These are phyloP conservation scores for Stomatorhinus ivindoensis DNA, from an alignment of 2,113 vertebrate species.

Conservation along the genomic window DNA sequence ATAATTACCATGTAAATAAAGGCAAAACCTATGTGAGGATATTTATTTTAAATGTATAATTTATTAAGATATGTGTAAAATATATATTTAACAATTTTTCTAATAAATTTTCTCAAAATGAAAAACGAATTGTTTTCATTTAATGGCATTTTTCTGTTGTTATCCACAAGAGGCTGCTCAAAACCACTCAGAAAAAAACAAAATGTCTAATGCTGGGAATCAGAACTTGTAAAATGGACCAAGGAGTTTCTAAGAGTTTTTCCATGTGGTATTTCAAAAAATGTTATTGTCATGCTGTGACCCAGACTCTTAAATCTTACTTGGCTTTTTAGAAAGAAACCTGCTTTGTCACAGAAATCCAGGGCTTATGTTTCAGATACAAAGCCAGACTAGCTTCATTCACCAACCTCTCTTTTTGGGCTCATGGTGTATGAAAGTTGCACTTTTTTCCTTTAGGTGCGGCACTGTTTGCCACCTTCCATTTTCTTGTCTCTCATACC, in stretches of 20 bases:
- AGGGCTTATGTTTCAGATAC: not conserved
- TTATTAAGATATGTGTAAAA: slow-evolving; percentile 16
- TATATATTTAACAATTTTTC: slow-evolving; percentile 4
- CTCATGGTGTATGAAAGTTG: not conserved
- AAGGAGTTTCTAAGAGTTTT: not conserved
- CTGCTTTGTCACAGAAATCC: not conserved
- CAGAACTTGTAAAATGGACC: not conserved
- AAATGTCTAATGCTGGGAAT: not conserved
- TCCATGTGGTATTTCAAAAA: not conserved
- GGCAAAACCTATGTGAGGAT: not conserved
- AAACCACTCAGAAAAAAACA: not conserved
- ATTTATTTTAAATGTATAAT: slow-evolving; percentile 19
- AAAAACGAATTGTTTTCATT: not conserved
- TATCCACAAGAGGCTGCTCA: not conserved
- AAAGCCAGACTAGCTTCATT: not conserved
- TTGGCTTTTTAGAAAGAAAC: not conserved
- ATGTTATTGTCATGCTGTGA: not conserved
- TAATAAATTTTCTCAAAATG: slow-evolving; percentile 13
- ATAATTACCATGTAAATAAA: not conserved
- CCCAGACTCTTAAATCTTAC: not conserved
- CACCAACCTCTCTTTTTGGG: not conserved
- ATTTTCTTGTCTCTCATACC: not conserved
- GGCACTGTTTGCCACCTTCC: not conserved
- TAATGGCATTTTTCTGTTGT: not conserved
- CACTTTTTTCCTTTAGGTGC: not conserved